Evolutionary conservation across 2,888 invertebrate genomes (phyloP).

Genomic region (Pharmacophagus antenor): DNA sequence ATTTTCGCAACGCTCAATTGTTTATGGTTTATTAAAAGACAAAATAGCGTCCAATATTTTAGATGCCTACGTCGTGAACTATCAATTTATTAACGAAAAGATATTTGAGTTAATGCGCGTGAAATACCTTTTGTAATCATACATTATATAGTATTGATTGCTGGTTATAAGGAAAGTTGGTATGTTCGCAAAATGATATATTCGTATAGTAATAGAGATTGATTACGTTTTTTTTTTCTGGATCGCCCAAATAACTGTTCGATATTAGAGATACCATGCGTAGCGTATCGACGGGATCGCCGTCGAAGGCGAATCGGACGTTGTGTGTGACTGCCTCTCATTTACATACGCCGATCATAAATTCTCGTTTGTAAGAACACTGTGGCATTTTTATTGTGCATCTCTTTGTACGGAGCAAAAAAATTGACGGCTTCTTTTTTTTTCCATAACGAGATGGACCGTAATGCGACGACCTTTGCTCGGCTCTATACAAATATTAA

Average conservation of each 20-base stretch:
- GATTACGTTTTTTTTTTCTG: conserved; percentile 6
- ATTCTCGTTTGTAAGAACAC: conserved; percentile 80
- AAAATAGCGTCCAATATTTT: conserved; percentile 2
- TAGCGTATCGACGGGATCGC: conserved; percentile 34
- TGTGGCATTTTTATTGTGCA: conserved; percentile 78
- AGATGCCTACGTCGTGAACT: background rate
- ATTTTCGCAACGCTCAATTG: conserved; percentile 20
- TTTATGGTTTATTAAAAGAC: conserved; percentile 17
- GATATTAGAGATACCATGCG: conserved; percentile 36
- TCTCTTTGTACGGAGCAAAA: conserved; percentile 66
- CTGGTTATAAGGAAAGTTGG: no score
- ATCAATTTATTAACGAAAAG: background rate
- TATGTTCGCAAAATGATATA: no score
- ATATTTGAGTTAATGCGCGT: conserved; percentile 7
- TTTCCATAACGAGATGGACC: conserved; percentile 58
- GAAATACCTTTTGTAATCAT: conserved; percentile 4
- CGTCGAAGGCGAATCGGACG: conserved; percentile 30
- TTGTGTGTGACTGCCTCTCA: conserved; percentile 56
- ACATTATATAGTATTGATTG: background rate
- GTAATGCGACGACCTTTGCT: conserved; percentile 60
- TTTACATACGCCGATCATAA: conserved; percentile 76
- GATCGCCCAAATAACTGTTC: background rate
- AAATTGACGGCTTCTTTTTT: conserved; percentile 58
- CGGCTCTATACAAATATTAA: conserved; percentile 73
- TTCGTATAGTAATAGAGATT: conserved; percentile 7